Base-by-base conservation (phyloP, 2,113 vertebrate species). In the Chaetops frenatus region DNA sequence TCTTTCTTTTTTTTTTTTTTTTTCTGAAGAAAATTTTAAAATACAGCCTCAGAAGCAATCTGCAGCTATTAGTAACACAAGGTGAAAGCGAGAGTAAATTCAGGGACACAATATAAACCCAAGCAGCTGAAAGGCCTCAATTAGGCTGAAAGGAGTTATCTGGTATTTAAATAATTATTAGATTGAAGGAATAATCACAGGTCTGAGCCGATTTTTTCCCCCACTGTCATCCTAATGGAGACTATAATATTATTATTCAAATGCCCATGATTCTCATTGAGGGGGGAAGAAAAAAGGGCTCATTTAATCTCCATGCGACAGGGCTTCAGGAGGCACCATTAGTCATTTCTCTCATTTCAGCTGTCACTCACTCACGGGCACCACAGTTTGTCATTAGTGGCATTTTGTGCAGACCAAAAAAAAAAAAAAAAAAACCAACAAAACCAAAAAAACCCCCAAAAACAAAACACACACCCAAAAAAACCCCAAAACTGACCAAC, bases 171-270 rank as follows among this genome's bases (percentile, higher is more conserved):
- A 98, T 98, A 98, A 98, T 98, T 98, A 98, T 98, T 98, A 96
- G 98, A 98, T 97, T 97, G 98, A 98, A 98, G 98, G 96, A 97
- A 96, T 98, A 98, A 98, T 98, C 98, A 98, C 88, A 97, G 98
- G 98, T 97, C 98, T 98, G 97, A 97, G 97, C 96, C 79, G 92
- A 97, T 97, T 98, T 98, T 97, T 92, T 33, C 94, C 96, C 97
- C 96, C 96, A 98, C 97, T 98, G 97, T 98, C 98, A 98, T 97
- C 97, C 97, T 97, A 98, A 98, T 97, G 97, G 97, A 58, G 96
- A 91, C 98, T 98, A 97, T 98, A 98, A 98, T 98, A 98, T 98
- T 98, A 98, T 98, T 98, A 98, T 98, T 98, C 97, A 98, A 98
- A 98, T 98, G 97, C 89, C 97, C 98, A 93, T 84, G 96, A 97